A percentile compares a stretch with the other conserved stretches of the same genome.
phyloP scores from a whole-genome alignment of 2,113 vertebrate genomes.

The Poeciliopsis retropinna region DNA sequence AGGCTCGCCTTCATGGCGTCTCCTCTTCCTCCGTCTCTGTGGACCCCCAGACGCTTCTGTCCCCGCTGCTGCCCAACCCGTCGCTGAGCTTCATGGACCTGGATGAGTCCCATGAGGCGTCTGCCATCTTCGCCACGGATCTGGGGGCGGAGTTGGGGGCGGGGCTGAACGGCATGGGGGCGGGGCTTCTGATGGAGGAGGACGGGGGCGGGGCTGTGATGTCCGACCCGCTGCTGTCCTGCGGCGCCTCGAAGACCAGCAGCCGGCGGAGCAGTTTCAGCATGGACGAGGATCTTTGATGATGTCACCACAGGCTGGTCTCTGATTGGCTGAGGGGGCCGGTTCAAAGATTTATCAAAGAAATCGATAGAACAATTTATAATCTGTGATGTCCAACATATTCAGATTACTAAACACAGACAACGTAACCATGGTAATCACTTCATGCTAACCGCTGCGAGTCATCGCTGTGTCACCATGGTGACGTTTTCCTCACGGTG shows the following conservation, averaged over 20 bases:
- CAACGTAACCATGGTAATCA: constrained; percentile 15
- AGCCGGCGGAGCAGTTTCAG: constrained; percentile 88
- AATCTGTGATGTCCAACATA: constrained; percentile 1
- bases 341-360: background rate
- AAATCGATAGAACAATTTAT: constrained; percentile 16
- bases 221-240: constrained; percentile 85
- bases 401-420: background rate
- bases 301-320: background rate
- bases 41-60: constrained; percentile 42
- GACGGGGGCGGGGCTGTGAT: constrained; percentile 65
- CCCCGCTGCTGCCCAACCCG: constrained; percentile 41
- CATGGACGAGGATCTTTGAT: constrained; percentile 86
- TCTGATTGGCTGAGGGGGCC: constrained; percentile 1
- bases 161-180: constrained; percentile 60
- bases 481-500: background rate
- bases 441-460: too few species aligned
- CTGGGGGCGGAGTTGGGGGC: constrained; percentile 69
- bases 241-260: constrained; percentile 86
- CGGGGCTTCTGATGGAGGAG: constrained; percentile 88
- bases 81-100: constrained; percentile 81
- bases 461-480: background rate
- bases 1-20: constrained; percentile 83
- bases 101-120: constrained; percentile 69
- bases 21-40: constrained; percentile 58
- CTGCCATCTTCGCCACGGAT: constrained; percentile 69